These are phyloP conservation scores for Colaptes auratus DNA, from an alignment of 2,113 vertebrate genomes.

Conservation along the genomic window DNA sequence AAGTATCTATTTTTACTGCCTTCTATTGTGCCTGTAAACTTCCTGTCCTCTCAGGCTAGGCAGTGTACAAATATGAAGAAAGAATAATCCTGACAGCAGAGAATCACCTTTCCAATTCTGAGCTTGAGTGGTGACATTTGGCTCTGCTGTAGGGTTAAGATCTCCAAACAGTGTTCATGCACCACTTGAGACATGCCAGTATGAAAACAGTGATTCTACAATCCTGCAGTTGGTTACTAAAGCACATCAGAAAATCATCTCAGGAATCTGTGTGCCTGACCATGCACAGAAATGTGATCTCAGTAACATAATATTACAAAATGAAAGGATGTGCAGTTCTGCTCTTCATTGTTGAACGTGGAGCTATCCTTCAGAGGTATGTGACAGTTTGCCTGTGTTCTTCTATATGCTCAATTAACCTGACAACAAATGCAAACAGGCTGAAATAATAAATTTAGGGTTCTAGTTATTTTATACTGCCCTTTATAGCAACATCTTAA, in stretches of 20 bases:
- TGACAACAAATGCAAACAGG: not conserved
- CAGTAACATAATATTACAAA: not conserved
- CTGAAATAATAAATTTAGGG: not conserved
- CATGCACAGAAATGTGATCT: not conserved
- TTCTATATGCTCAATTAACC: not conserved
- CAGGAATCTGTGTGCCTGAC: not conserved
- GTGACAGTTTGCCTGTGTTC: not conserved
- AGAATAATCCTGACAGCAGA: not conserved
- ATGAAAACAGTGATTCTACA: not conserved
- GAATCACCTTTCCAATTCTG: not conserved
- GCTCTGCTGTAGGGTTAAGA: rapidly evolving
- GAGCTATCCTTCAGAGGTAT: not conserved
- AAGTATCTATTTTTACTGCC: not conserved
- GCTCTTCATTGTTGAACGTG: not conserved
- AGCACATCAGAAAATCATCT: not conserved
- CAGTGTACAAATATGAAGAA: not conserved
- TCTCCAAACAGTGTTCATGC: not conserved
- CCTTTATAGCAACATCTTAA: not conserved
- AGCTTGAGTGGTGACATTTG: not conserved
- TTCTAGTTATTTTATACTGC: not conserved
- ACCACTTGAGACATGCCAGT: not conserved
- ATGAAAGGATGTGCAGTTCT: not conserved
- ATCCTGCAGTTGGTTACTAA: not conserved
- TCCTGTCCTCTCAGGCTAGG: not conserved
- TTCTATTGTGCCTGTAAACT: not conserved